Percentiles rank a stretch among this genome's conserved stretches.
These are phyloP conservation scores for Anthrax anthrax DNA, from an alignment of 2,888 invertebrate genomes.

Conservation along the genomic window DNA sequence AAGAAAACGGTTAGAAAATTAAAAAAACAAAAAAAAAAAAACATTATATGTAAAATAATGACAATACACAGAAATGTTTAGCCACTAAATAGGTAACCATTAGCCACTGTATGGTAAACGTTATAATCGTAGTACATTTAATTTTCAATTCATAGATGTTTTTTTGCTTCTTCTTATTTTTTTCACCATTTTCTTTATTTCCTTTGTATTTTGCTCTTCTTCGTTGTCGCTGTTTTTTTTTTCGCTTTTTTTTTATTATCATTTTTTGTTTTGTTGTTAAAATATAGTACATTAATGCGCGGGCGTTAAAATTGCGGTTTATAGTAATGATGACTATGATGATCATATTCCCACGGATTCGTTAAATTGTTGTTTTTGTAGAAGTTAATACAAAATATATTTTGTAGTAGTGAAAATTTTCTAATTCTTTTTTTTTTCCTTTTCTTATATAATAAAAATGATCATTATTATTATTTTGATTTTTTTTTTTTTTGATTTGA, in stretches of 20 bases:
- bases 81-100: background rate
- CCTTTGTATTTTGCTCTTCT: no score
- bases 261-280: no score
- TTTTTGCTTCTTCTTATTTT: background rate
- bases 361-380: background rate
- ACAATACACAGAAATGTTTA: background rate
- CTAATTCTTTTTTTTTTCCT: background rate
- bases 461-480: no score
- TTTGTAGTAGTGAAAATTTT: background rate
- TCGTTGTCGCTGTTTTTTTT: no score
- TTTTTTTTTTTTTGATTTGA: no score
- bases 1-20: background rate
- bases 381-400: background rate
- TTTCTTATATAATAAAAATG: background rate
- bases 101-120: background rate
- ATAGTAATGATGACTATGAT: no score
- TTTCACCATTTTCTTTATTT: background rate
- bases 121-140: background rate
- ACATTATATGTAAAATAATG: background rate
- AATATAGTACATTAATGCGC: no score
- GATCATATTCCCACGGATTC: conserved; percentile 2
- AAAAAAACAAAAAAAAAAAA: background rate
- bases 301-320: conserved; percentile 2
- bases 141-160: background rate
- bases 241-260: no score